Percentiles rank a stretch among this genome's conserved stretches.
Conservation (phyloP, 1,140 invertebrate species). For the Bursaphelenchus mucronatus region DNA sequence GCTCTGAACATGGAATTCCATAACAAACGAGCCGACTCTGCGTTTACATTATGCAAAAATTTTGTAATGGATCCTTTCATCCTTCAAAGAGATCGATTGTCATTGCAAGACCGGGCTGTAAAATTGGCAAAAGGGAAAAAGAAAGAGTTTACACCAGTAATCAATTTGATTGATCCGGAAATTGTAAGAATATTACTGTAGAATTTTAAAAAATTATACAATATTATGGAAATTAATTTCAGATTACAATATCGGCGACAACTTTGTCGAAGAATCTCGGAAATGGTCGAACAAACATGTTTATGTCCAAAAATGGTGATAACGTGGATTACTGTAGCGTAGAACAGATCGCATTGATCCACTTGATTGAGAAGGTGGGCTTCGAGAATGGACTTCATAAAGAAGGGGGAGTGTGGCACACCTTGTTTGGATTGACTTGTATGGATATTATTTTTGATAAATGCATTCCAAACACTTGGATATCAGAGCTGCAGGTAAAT, state of each 20-base stretch:
- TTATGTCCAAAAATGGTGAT: slow-evolving; percentile 27
- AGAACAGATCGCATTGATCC: slow-evolving; percentile 45
- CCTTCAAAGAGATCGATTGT: slow-evolving; percentile 22
- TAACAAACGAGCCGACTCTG: slow-evolving; percentile 36
- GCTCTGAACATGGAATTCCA: slow-evolving; percentile 48
- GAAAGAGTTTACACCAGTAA: slow-evolving; percentile 11
- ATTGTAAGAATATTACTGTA: slow-evolving; percentile 8
- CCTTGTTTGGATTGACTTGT: slow-evolving; percentile 47
- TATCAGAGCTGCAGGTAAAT: slow-evolving; percentile 47
- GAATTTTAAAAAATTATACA: background rate
- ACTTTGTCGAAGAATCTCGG: slow-evolving; percentile 45
- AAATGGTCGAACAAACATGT: slow-evolving; percentile 46
- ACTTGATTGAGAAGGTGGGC: slow-evolving; percentile 43
- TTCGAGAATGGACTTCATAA: slow-evolving; percentile 41
- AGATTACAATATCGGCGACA: slow-evolving; percentile 43
- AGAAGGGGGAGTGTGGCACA: slow-evolving; percentile 51
- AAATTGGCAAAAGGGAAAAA: slow-evolving; percentile 25
- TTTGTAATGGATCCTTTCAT: slow-evolving; percentile 29
- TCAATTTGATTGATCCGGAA: slow-evolving; percentile 20
- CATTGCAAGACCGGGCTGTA: slow-evolving; percentile 40
- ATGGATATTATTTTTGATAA: slow-evolving; percentile 48
- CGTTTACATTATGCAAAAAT: slow-evolving; percentile 21
- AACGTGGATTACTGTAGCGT: slow-evolving; percentile 34
- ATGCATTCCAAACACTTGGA: slow-evolving; percentile 31
- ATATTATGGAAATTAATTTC: slow-evolving; percentile 1